Base-by-base conservation (phyloP, 2,113 vertebrate genomes). In the Lipophrys pholis region DNA sequence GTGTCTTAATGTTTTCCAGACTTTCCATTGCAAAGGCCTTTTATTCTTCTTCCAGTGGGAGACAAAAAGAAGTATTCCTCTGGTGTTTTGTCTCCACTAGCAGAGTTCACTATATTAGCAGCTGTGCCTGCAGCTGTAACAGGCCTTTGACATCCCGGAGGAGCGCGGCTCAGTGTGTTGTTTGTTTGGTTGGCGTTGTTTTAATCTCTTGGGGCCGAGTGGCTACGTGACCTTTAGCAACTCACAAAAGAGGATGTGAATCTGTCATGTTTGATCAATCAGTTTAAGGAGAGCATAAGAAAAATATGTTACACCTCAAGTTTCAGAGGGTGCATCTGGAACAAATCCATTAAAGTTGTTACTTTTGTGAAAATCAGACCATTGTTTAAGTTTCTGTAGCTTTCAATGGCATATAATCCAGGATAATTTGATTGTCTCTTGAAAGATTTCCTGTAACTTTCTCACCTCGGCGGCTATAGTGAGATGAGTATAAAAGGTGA, bases 61-160 rank as follows among this genome's bases (percentile, higher is more conserved):
- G 61, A 68, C 8, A 73, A 46, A 68, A 39, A 70, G 51, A 82
- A 55, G 14, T 17, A 49, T 76, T 73, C 55, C 45, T 70, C 16
- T 61, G 63, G 64, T 48, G 54, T 85, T 69, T 63, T 35, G 51
- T 69, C 69, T 84, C 58, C 41, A 55, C 52, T 70, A 53, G 54
- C 56, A 78, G 62, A 58, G 73, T 72, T 87, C 72, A 77, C 55
- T 54, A 21, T 45, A 74, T 70, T 51, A 71, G 73, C 87, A 87
- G 84, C 87, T 89, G 83, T 60, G 76, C 77, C 79, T 84, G 87
- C 81, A 90, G 89, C 87, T 90, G 81, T 62, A 76, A 8, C 14
- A 66, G 82, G 73, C 82, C 67, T 82, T 74, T 80, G 76, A 73
- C 65, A 69, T 83, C 81, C 69, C 64, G 43, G 58, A 74, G 72